These are phyloP conservation scores for Chrysolina haemoptera DNA, from an alignment of 2,888 invertebrate genomes.

Conservation along the genomic window DNA sequence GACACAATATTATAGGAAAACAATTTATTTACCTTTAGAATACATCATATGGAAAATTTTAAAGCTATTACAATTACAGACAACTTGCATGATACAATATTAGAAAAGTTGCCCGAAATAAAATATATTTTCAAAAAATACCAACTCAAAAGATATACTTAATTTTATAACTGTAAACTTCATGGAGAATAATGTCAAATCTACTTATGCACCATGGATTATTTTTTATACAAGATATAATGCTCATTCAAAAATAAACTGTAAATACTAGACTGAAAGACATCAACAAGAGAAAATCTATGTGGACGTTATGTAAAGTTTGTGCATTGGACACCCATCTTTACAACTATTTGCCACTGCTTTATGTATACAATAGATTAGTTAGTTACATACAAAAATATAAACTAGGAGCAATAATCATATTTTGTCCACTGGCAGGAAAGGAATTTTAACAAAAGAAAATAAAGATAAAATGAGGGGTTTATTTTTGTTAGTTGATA, in stretches of 20 bases:
- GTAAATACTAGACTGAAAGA: conserved; percentile 45
- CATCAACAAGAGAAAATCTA: conserved; percentile 39
- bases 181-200: neutral
- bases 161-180: conserved; percentile 20
- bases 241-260: conserved; percentile 41
- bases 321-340: conserved; percentile 55
- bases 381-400: conserved; percentile 38
- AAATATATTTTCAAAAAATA: conserved; percentile 41
- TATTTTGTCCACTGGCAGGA: conserved; percentile 50
- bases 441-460: conserved; percentile 55
- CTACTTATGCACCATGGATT: conserved; percentile 38
- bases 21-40: conserved; percentile 64
- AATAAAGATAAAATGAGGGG: conserved; percentile 58
- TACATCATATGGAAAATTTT: conserved; percentile 65
- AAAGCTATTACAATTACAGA: conserved; percentile 64
- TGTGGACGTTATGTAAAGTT: conserved; percentile 51
- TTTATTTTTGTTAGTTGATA: conserved; percentile 60
- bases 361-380: conserved; percentile 35
- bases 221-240: conserved; percentile 37
- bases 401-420: conserved; percentile 39
- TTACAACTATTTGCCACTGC: conserved; percentile 35
- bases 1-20: conserved; percentile 61
- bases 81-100: conserved; percentile 60
- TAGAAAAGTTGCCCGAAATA: conserved; percentile 56
- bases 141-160: conserved; percentile 37